These are phyloP conservation scores for Crax fasciolata DNA, from an alignment of 2,797 vertebrate genomes.

Conservation along the genomic window DNA sequence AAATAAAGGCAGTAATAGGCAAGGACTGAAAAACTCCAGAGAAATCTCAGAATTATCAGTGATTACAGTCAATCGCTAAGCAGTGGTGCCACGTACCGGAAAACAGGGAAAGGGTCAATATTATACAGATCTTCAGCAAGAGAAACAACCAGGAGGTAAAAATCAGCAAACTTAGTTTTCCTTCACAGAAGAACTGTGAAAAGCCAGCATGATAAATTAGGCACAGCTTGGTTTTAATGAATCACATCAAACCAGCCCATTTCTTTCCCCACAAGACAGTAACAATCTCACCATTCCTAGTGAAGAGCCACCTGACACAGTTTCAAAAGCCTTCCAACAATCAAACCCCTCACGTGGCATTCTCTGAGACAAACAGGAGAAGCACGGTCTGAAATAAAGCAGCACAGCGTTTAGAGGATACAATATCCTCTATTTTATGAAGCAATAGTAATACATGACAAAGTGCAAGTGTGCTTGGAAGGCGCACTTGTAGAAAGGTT, in stretches of 20 bases:
- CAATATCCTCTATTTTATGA: no score
- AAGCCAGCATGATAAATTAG: neutral
- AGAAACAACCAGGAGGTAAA: neutral
- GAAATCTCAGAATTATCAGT: neutral
- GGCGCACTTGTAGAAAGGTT: neutral
- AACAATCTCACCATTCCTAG: neutral
- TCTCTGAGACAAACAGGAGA: neutral
- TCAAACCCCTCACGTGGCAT: neutral
- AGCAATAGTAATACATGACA: neutral
- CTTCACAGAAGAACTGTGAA: neutral
- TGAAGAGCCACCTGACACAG: neutral
- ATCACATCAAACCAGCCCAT: neutral
- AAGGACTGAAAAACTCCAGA: neutral
- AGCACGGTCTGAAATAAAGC: neutral
- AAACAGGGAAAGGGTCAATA: neutral
- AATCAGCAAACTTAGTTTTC: neutral
- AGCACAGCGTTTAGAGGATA: accelerated
- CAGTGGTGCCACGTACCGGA: no score
- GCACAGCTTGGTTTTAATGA: slow-evolving; percentile 36
- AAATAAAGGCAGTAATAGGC: accelerated
- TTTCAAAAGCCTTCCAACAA: neutral
- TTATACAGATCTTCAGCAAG: neutral
- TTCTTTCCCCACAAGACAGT: neutral
- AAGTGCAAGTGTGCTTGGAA: neutral
- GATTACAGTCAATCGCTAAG: neutral